Percentiles rank a stretch among this genome's conserved stretches.
Conservation (phyloP, 2,888 invertebrate genomes). For the Caenorhabditis imperialis region DNA sequence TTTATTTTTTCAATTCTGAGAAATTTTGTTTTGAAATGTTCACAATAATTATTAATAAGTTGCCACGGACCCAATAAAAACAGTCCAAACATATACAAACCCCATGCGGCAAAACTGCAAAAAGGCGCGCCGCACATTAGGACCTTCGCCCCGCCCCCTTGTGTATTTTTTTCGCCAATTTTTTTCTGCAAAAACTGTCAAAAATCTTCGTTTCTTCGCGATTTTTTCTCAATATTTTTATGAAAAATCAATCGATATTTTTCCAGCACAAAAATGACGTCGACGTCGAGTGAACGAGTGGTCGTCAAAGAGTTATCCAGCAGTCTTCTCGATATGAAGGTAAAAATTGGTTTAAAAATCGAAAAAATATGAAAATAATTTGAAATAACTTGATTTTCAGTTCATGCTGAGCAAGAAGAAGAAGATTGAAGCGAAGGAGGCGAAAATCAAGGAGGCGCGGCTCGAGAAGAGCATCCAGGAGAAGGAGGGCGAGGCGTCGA, state of each 20-base stretch:
- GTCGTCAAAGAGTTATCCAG: constrained; percentile 60
- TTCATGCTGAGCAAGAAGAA: constrained; percentile 67
- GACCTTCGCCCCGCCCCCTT: too few relatives aligned
- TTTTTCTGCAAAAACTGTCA: not conserved
- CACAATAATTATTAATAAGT: too few relatives aligned
- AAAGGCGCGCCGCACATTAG: too few relatives aligned
- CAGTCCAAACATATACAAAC: too few relatives aligned
- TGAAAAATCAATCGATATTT: not conserved
- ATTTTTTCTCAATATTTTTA: not conserved
- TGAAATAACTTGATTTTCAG: constrained; percentile 46
- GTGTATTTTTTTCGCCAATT: too few relatives aligned
- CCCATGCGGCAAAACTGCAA: too few relatives aligned
- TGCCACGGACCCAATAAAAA: too few relatives aligned
- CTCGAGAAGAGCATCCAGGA: constrained; percentile 41
- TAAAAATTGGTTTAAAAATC: constrained; percentile 29
- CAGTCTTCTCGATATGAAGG: constrained; percentile 64
- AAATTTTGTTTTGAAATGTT: too few relatives aligned
- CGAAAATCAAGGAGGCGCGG: constrained; percentile 41
- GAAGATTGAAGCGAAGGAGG: constrained; percentile 52
- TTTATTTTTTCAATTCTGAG: too few relatives aligned
- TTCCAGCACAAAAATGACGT: constrained; percentile 23
- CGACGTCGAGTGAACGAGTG: constrained; percentile 38
- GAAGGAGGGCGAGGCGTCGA: constrained; percentile 10
- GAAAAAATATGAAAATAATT: not conserved
- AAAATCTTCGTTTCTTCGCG: not conserved